Conservation (phyloP, 2,888 invertebrate genomes). For the Nemotelus nigrinus region DNA sequence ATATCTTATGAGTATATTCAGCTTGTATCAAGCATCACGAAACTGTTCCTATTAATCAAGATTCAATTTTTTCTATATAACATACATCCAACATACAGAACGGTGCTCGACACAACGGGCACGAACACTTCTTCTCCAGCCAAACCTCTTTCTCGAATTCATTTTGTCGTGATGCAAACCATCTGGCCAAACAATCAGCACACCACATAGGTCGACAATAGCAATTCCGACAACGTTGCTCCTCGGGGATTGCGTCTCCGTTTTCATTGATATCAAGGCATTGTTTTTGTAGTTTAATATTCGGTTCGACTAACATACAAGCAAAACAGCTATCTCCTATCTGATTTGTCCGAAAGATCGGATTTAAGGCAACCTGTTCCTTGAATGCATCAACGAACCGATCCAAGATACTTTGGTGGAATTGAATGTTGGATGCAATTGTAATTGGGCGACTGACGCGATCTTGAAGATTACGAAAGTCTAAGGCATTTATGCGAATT, state of each 20-base stretch:
- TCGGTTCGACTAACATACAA: conserved; percentile 82
- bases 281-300: conserved; percentile 80
- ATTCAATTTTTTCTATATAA: conserved; percentile 57
- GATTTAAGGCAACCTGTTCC: conserved; percentile 77
- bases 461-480: conserved; percentile 81
- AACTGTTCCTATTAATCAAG: conserved; percentile 4
- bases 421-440: conserved; percentile 75
- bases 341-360: conserved; percentile 69
- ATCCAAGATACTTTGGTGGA: conserved; percentile 82
- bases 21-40: neutral
- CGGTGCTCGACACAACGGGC: conserved; percentile 85
- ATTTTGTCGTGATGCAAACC: conserved; percentile 88
- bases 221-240: conserved; percentile 67
- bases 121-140: conserved; percentile 84
- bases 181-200: conserved; percentile 82
- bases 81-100: conserved; percentile 90
- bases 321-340: conserved; percentile 87
- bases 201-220: conserved; percentile 92
- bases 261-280: conserved; percentile 69
- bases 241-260: conserved; percentile 61
- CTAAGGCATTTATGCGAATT: conserved; percentile 80
- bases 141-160: conserved; percentile 76
- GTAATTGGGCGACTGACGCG: conserved; percentile 74
- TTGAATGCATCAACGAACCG: conserved; percentile 86
- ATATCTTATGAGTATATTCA: too few species aligned